Percentiles rank a stretch among this genome's conserved stretches.
These are phyloP conservation scores for Tethea ocularis DNA, from an alignment of 2,888 invertebrate genomes.

Conservation along the genomic window DNA sequence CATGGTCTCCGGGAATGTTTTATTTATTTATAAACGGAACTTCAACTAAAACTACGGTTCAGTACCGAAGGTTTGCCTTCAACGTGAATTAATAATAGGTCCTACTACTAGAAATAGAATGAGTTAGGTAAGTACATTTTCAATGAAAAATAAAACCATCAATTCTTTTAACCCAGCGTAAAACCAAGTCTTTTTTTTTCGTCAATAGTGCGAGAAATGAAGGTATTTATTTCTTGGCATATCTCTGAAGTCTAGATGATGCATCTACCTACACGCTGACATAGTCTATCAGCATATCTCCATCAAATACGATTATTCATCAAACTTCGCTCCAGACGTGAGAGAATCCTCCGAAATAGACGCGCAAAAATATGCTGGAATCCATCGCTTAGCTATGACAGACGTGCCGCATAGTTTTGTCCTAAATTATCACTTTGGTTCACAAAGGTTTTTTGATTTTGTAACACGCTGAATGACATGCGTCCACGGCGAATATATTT, in stretches of 20 bases:
- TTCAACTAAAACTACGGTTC: slow-evolving; percentile 10
- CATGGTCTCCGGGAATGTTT: background rate
- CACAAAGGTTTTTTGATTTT: background rate
- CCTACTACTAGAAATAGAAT: too few species aligned
- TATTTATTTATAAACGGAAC: slow-evolving; percentile 12
- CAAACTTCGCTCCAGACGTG: background rate
- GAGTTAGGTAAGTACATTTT: too few species aligned
- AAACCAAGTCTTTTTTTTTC: too few species aligned
- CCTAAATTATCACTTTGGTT: too few species aligned
- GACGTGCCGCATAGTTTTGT: background rate
- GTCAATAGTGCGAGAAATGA: background rate
- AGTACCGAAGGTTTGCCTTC: background rate
- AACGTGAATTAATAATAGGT: background rate
- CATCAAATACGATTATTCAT: slow-evolving; percentile 6
- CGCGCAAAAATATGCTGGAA: background rate
- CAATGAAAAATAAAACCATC: too few species aligned
- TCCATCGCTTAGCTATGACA: background rate
- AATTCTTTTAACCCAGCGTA: too few species aligned
- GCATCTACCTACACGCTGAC: background rate
- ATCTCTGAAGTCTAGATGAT: background rate
- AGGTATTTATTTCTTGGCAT: background rate
- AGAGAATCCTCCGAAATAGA: slow-evolving; percentile 3
- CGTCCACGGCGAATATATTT: too few species aligned
- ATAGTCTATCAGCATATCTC: slow-evolving; percentile 2
- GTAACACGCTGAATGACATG: background rate